Evolutionary conservation across 2,888 invertebrate species (phyloP), one percentile per base, ranked within the genome.

Genomic region (Scelioninae gen. 2): DNA sequence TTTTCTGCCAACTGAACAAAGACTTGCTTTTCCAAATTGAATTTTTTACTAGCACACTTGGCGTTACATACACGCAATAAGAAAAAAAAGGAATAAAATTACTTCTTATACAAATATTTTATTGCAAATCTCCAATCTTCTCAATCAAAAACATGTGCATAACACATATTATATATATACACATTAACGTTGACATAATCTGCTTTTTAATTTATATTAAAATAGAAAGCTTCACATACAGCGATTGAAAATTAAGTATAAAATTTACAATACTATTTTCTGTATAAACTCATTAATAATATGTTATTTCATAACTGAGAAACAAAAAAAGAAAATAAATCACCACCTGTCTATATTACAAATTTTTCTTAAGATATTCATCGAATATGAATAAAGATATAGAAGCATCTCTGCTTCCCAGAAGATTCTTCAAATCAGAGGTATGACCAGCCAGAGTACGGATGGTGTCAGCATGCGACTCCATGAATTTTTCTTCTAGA

Each of bases 401-500:
- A 0, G 93, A 90, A 57, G 90, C 87, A 78, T 93, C 92, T 45
- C 86, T 85, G 69, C 87, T 86, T 45, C 87, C 86, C 74, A 93
- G 87, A 82, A 94, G 87, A 60, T 88, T 88, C 83, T 91, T 90
- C 81, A 95, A 88, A 86, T 95, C 94, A 11, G 89, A 88, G 65
- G 91, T 89, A 86, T 93, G 90, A 1, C 95, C 95, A 16, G 94
- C 90, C 25, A 95, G 85, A 39, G 89, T 87, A 41, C 95, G 90
- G 78, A 95, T 89, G 9, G 86, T 88, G 48, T 91, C 89, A 0
- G 93, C 87, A 55, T 94, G 93, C 70, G 90, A 86, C 80, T 91
- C 90, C 61, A 93, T 88, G 87, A 93, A 94, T 78, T 93, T 90
- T 77, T 94, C 92, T 78, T 95, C 94, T 1, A 95, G 83, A 82